A percentile compares a stretch with the other conserved stretches of the same genome.
These are phyloP conservation scores for Drosophila lowei DNA, from an alignment of 1,140 invertebrate genomes.

Conservation along the genomic window DNA sequence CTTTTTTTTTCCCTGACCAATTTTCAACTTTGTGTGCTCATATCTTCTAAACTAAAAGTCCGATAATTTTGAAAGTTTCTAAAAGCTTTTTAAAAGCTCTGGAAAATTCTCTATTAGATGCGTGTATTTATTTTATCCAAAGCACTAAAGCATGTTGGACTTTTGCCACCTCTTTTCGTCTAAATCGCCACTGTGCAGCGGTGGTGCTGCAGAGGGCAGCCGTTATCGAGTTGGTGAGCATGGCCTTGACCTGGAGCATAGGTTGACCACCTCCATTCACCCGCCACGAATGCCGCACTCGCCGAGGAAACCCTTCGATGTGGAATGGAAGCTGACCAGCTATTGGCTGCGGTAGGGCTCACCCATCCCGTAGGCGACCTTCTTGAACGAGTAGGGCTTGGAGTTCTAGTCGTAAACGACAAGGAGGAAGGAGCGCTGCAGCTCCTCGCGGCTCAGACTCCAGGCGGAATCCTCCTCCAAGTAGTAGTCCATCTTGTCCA, in stretches of 20 bases:
- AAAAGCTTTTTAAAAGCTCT: too few relatives aligned
- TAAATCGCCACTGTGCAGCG: too few relatives aligned
- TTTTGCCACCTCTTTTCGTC: too few relatives aligned
- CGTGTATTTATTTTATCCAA: too few relatives aligned
- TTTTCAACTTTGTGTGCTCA: too few relatives aligned
- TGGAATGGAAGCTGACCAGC: constrained; percentile 97
- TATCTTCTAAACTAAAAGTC: too few relatives aligned
- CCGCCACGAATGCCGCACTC: constrained; percentile 98
- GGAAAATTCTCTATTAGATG: too few relatives aligned
- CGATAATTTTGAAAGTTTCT: too few relatives aligned
- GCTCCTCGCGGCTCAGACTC: constrained; percentile 91
- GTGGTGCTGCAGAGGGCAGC: constrained; percentile 97
- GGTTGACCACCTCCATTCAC: constrained; percentile 95
- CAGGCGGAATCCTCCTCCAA: constrained; percentile 95
- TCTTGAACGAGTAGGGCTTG: constrained; percentile 97
- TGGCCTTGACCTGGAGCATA: constrained; percentile 93
- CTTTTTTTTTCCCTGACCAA: too few relatives aligned
- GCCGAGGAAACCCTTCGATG: constrained; percentile 92
- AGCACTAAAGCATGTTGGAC: too few relatives aligned
- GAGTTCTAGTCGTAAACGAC: constrained; percentile 95
- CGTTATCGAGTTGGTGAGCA: constrained; percentile 96
- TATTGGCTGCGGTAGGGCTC: constrained; percentile 92
- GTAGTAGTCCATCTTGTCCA: constrained; percentile 94
- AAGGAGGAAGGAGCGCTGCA: constrained; percentile 91
- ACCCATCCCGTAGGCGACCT: constrained; percentile 92